These are phyloP conservation scores for Oreochromis grahami DNA, from an alignment of 2,797 vertebrate species.

Conservation along the genomic window DNA sequence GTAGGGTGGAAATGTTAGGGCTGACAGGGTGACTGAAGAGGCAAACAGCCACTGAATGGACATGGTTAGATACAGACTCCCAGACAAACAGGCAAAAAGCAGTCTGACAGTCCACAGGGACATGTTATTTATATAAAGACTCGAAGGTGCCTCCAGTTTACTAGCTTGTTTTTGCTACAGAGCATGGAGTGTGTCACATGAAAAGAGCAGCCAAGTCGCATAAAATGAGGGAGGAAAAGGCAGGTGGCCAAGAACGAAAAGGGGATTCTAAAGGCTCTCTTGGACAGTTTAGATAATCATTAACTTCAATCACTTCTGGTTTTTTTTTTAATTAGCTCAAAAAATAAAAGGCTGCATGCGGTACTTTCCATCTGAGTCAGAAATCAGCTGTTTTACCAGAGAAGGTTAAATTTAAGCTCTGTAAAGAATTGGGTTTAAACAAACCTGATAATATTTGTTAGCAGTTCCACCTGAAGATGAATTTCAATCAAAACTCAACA, in stretches of 20 bases:
- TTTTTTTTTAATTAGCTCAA: neutral
- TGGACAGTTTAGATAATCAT: neutral
- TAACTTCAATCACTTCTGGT: neutral
- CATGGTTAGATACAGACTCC: neutral
- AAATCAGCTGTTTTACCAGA: neutral
- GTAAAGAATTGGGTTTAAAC: neutral
- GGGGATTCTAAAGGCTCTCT: neutral
- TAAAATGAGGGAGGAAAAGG: slow-evolving; percentile 2
- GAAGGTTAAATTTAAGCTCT: neutral
- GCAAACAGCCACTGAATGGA: neutral
- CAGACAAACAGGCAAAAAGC: neutral
- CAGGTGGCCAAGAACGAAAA: neutral
- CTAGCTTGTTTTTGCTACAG: slow-evolving; percentile 35
- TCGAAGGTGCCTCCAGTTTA: slow-evolving; percentile 20
- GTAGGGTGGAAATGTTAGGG: neutral
- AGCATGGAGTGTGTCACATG: slow-evolving; percentile 40
- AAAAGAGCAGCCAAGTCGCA: neutral
- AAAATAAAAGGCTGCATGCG: neutral
- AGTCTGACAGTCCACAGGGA: neutral
- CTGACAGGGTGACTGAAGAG: neutral
- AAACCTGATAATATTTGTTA: neutral
- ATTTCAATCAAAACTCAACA: neutral
- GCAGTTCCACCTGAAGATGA: neutral
- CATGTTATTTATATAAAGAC: neutral
- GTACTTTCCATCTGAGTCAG: neutral